Evolutionary conservation across 2,888 invertebrate genomes (phyloP).

Genomic region (Eupithecia abbreviata): DNA sequence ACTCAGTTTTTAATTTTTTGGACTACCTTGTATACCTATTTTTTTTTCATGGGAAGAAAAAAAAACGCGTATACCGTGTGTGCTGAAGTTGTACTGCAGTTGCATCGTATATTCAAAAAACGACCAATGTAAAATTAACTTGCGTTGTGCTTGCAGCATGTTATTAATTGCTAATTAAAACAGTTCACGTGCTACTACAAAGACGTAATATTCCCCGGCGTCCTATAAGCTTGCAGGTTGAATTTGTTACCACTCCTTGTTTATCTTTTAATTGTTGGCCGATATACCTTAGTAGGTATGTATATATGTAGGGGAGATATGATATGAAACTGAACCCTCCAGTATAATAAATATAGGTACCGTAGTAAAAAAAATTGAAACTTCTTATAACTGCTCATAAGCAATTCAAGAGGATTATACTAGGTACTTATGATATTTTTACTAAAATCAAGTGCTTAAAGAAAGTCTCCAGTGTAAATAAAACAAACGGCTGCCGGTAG

Average conservation of each 20-base stretch:
- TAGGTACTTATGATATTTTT: no score
- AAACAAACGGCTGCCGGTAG: no score
- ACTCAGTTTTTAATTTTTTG: not conserved
- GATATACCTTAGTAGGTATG: not conserved
- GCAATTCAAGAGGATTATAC: no score
- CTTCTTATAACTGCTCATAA: no score
- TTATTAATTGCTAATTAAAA: slow-evolving; percentile 32
- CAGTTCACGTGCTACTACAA: slow-evolving; percentile 12
- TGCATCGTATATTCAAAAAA: no score
- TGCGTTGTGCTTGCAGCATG: slow-evolving; percentile 23
- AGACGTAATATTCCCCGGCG: slow-evolving; percentile 25
- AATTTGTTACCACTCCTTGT: slow-evolving; percentile 29
- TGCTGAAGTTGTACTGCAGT: no score
- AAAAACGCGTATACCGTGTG: no score
- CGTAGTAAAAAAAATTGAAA: no score
- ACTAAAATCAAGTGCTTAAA: no score
- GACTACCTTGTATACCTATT: not conserved
- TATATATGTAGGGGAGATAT: not conserved
- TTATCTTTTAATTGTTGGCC: slow-evolving; percentile 2
- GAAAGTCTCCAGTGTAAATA: no score
- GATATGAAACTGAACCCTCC: not conserved
- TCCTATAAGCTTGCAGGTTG: slow-evolving; percentile 29
- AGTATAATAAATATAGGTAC: no score
- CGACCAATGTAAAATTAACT: no score
- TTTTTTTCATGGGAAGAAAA: not conserved